phyloP scores from a whole-genome alignment of 2,888 invertebrate species.

The Orthosia incerta region DNA sequence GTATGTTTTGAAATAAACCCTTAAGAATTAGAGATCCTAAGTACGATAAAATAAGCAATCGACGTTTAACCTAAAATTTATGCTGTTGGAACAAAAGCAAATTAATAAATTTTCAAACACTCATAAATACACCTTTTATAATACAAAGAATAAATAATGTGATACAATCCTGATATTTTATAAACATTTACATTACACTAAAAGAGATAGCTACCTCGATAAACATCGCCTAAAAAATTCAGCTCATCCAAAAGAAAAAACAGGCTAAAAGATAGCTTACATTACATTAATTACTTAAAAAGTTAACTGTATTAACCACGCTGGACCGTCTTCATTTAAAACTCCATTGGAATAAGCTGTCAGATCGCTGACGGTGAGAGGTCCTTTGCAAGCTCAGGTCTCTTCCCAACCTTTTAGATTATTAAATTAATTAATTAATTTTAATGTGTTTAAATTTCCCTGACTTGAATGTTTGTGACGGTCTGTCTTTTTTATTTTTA shows the following conservation, averaged over 20 bases:
- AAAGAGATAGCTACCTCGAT: no score
- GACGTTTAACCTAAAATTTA: no score
- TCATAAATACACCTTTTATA: no score
- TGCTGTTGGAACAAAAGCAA: no score
- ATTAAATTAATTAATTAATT: slow-evolving; percentile 47
- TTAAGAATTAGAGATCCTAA: no score
- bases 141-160: no score
- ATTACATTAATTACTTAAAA: slow-evolving; percentile 44
- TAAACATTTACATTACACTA: no score
- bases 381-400: slow-evolving; percentile 29
- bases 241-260: slow-evolving; percentile 26
- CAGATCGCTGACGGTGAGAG: slow-evolving; percentile 47
- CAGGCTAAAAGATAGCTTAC: slow-evolving; percentile 27
- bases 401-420: slow-evolving; percentile 42
- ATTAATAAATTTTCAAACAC: no score
- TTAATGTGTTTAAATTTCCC: slow-evolving; percentile 44
- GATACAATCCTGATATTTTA: no score
- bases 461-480: slow-evolving; percentile 17
- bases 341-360: slow-evolving; percentile 43
- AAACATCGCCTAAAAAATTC: neutral
- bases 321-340: slow-evolving; percentile 50
- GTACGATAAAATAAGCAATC: no score
- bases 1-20: no score
- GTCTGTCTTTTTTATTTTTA: neutral
- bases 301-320: slow-evolving; percentile 43